phyloP scores from a whole-genome alignment of 2,888 invertebrate genomes.

The Thalpophila matura region DNA sequence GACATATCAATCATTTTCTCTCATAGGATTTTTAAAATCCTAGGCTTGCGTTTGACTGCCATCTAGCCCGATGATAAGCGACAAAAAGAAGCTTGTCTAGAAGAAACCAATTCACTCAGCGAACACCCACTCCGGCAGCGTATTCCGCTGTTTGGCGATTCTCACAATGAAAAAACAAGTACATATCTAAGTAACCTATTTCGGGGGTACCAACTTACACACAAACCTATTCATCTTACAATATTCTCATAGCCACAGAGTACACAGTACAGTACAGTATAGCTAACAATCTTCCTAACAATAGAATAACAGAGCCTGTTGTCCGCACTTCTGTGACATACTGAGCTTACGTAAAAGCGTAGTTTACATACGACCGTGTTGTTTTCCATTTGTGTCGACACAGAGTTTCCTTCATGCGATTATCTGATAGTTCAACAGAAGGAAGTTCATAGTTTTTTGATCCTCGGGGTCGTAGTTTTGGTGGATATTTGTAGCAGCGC shows the following conservation, averaged over 20 bases:
- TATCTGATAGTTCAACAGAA: too few species aligned
- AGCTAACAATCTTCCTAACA: slow-evolving; percentile 53
- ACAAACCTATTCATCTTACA: slow-evolving; percentile 24
- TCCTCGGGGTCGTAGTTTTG: too few species aligned
- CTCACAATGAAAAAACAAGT: neutral
- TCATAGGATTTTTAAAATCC: too few species aligned
- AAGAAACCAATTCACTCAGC: too few species aligned
- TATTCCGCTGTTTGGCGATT: too few species aligned
- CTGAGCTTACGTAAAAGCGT: slow-evolving; percentile 65
- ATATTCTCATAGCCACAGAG: slow-evolving; percentile 39
- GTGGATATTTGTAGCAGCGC: too few species aligned
- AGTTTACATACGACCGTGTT: slow-evolving; percentile 34
- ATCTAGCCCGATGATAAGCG: too few species aligned
- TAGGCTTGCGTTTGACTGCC: too few species aligned
- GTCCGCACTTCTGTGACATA: slow-evolving; percentile 61
- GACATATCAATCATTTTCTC: too few species aligned
- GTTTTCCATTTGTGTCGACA: slow-evolving; percentile 55
- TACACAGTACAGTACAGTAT: slow-evolving; percentile 11
- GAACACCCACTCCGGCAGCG: too few species aligned
- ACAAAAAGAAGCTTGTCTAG: too few species aligned
- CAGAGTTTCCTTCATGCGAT: neutral
- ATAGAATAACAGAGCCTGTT: slow-evolving; percentile 62
- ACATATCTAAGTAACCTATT: neutral
- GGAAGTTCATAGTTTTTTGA: neutral
- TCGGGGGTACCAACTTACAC: neutral